Evolutionary conservation across 2,113 vertebrate genomes (phyloP).

Genomic region (Scophthalmus maximus): DNA sequence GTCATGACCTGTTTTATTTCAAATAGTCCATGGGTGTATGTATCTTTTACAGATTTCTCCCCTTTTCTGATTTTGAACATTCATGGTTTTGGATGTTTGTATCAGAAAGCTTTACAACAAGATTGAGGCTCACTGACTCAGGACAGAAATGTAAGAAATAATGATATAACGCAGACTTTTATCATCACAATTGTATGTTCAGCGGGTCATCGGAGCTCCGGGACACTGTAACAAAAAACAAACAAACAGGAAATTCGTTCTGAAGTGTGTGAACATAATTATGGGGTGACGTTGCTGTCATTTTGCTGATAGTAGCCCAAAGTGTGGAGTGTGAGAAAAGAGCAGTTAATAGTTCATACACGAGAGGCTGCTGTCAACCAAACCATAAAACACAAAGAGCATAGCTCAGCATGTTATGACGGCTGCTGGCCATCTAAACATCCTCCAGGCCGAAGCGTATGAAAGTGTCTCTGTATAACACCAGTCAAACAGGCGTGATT

Average conservation of each 20-base stretch:
- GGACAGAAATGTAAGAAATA: not conserved
- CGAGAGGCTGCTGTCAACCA: constrained; percentile 48
- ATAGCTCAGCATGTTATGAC: constrained; percentile 63
- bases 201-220: not conserved
- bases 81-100: not conserved
- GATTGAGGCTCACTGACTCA: not conserved
- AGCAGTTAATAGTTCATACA: not conserved
- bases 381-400: constrained; percentile 55
- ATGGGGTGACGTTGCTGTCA: too few species aligned
- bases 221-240: too few species aligned
- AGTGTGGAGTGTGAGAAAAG: not conserved
- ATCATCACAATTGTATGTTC: not conserved
- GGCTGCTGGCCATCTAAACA: constrained; percentile 75
- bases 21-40: too few species aligned
- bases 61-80: not conserved
- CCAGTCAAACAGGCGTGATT: constrained; percentile 71
- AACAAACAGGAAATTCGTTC: too few species aligned
- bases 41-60: not conserved
- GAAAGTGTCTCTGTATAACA: constrained; percentile 69
- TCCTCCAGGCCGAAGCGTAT: constrained; percentile 49
- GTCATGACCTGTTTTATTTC: too few species aligned
- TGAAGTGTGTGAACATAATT: too few species aligned
- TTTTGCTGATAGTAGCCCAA: constrained; percentile 23
- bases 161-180: not conserved
- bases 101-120: not conserved